Percentiles rank a stretch among this genome's conserved stretches.
These are phyloP conservation scores for Beroe ovata DNA, from an alignment of 37 sponge, comb jelly and placozoan species.

Conservation along the genomic window DNA sequence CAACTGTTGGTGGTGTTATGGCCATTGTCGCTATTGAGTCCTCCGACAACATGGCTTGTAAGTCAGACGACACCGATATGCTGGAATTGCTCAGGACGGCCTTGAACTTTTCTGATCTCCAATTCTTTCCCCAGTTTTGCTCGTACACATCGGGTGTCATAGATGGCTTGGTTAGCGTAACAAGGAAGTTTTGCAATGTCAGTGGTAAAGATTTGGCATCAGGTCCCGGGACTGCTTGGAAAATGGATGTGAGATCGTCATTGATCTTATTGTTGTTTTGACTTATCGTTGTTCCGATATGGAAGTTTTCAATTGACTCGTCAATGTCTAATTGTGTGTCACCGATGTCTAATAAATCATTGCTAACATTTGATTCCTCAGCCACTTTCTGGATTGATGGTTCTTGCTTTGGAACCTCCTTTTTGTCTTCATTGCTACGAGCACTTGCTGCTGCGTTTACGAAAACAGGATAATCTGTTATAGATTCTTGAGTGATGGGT, in stretches of 20 bases:
- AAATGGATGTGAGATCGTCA: slow-evolving; percentile 17
- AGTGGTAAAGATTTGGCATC: background rate
- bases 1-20: slow-evolving; percentile 26
- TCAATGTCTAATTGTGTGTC: background rate
- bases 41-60: background rate
- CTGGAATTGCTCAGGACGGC: background rate
- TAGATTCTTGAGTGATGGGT: background rate
- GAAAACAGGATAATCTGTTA: background rate
- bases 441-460: background rate
- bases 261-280: background rate
- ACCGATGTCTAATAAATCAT: background rate
- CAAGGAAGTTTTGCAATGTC: slow-evolving; percentile 29
- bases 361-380: background rate
- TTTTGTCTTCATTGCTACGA: background rate
- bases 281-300: background rate
- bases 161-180: background rate
- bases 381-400: background rate
- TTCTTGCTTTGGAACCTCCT: background rate
- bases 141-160: slow-evolving; percentile 38
- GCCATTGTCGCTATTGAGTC: slow-evolving; percentile 45
- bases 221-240: background rate
- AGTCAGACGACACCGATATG: slow-evolving; percentile 10
- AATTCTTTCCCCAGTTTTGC: slow-evolving; percentile 47
- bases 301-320: background rate
- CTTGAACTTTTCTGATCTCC: slow-evolving; percentile 29